phyloP scores from a whole-genome alignment of 30 jellyfish, hydroid and myxozoan genomes.

The Hydra vulgaris region DNA sequence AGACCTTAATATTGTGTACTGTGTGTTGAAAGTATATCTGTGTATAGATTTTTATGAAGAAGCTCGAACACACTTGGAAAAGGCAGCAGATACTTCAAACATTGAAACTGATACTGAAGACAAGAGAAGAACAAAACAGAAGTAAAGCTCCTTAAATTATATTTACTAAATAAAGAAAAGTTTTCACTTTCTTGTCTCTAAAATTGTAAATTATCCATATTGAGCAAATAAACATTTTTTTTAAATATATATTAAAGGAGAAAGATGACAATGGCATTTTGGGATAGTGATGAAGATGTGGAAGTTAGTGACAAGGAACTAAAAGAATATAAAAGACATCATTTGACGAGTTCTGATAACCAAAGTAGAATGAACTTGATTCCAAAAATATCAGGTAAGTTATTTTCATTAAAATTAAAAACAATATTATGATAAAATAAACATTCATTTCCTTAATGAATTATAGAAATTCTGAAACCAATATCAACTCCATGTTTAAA shows the following conservation, averaged over 20 bases:
- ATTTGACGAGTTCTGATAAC: background rate
- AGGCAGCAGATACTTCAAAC: background rate
- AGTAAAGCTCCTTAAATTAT: background rate
- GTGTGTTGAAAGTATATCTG: background rate
- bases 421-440: background rate
- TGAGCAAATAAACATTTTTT: background rate
- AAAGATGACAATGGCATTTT: background rate
- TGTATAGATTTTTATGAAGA: background rate
- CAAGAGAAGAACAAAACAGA: background rate
- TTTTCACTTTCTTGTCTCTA: background rate
- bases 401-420: background rate
- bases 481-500: background rate
- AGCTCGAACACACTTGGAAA: background rate
- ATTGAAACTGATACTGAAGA: background rate
- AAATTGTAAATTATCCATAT: background rate
- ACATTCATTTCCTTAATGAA: background rate
- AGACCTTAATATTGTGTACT: background rate
- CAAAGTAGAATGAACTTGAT: background rate
- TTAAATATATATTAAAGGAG: background rate
- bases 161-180: background rate
- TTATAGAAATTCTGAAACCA: background rate
- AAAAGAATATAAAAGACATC: background rate
- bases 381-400: background rate
- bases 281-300: background rate
- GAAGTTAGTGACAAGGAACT: background rate